Conservation (phyloP, 2,888 invertebrate genomes). For the Amiota minor region DNA sequence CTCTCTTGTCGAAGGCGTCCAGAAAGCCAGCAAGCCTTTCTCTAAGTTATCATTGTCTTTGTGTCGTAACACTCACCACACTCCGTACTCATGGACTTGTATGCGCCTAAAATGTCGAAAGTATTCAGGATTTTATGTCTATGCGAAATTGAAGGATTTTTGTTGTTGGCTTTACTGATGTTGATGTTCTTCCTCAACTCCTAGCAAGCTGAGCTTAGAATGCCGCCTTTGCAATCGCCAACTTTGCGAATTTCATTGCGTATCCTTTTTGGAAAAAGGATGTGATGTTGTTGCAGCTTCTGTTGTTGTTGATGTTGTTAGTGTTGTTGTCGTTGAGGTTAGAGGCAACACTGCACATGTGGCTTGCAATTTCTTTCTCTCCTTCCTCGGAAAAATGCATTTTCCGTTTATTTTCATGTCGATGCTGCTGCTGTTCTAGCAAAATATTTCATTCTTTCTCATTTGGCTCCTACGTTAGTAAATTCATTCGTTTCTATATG, state of each 20-base stretch:
- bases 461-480: not conserved
- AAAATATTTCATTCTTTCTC: constrained; percentile 55
- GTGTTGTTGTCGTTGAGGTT: constrained; percentile 19
- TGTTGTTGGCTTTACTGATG: not conserved
- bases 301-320: constrained; percentile 9
- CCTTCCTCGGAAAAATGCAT: constrained; percentile 20
- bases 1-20: too few relatives aligned
- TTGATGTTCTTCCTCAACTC: constrained; percentile 4
- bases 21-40: not conserved
- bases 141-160: constrained; percentile 24
- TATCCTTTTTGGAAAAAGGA: constrained; percentile 22
- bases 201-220: constrained; percentile 9
- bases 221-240: constrained; percentile 15
- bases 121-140: constrained; percentile 10
- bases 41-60: constrained; percentile 18
- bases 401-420: constrained; percentile 12
- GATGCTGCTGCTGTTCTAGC: constrained; percentile 35
- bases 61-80: not conserved
- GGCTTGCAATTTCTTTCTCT: constrained; percentile 25
- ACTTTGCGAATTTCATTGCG: constrained; percentile 22
- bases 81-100: not conserved
- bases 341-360: constrained; percentile 24
- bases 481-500: not conserved
- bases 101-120: constrained; percentile 10
- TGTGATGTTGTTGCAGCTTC: constrained; percentile 1